Percentiles rank a stretch among this genome's conserved stretches.
These are phyloP conservation scores for Argyrosomus japonicus DNA, from an alignment of 2,113 vertebrate genomes.

Conservation along the genomic window DNA sequence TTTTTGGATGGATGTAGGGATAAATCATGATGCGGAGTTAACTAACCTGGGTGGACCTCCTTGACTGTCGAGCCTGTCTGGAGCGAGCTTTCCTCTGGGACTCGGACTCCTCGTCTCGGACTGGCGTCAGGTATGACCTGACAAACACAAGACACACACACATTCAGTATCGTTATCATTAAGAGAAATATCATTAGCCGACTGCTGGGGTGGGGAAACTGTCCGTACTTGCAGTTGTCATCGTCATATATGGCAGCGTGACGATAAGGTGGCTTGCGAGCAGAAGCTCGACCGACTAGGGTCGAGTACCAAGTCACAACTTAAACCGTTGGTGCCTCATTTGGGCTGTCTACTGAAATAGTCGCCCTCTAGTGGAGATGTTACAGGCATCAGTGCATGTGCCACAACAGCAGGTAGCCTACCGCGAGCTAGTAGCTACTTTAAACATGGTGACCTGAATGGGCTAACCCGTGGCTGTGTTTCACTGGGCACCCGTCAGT, in stretches of 20 bases:
- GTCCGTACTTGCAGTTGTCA: neutral
- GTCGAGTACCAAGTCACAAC: no score
- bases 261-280: neutral
- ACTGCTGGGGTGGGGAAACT: neutral
- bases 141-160: slow-evolving; percentile 5
- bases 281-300: neutral
- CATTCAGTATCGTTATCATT: neutral
- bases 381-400: no score
- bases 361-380: no score
- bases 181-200: neutral
- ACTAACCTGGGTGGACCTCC: slow-evolving; percentile 96
- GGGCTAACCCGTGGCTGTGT: no score
- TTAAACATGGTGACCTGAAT: no score
- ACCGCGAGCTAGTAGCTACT: no score
- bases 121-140: slow-evolving; percentile 99
- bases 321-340: no score
- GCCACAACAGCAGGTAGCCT: no score
- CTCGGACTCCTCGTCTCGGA: slow-evolving; percentile 98
- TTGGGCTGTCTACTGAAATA: no score
- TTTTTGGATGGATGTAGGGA: neutral
- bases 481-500: no score
- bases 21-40: no score
- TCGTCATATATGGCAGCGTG: neutral
- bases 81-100: slow-evolving; percentile 99
- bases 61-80: slow-evolving; percentile 97